Conservation (phyloP, 2,113 vertebrate genomes). For the Apaloderma vittatum region DNA sequence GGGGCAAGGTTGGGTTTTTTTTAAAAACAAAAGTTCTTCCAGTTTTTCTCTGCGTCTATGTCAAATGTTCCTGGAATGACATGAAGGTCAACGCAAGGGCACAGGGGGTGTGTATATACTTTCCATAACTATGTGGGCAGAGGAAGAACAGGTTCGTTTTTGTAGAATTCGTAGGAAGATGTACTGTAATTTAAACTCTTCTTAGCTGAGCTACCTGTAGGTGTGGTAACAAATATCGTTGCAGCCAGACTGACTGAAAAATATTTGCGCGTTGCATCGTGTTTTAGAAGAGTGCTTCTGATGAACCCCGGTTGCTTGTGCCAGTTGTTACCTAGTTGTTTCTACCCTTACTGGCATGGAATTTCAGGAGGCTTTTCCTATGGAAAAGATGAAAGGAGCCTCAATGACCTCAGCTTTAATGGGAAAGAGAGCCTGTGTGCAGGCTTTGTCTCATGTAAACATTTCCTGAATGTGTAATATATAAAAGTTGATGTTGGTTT, state of each 20-base stretch:
- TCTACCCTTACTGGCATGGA: background rate
- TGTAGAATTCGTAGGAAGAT: background rate
- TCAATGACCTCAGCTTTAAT: background rate
- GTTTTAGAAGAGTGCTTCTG: background rate
- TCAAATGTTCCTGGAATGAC: conserved; percentile 3
- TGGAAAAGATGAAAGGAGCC: background rate
- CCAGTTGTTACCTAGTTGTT: background rate
- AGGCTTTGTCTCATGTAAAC: background rate
- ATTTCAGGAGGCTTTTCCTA: background rate
- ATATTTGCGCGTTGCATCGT: background rate
- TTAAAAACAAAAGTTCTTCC: background rate
- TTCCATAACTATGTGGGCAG: background rate
- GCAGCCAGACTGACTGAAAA: background rate
- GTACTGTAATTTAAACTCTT: background rate
- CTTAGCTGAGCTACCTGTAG: background rate
- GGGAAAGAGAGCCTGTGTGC: background rate
- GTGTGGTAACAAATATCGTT: background rate
- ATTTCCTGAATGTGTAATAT: background rate
- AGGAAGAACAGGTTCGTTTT: background rate
- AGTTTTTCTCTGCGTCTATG: background rate
- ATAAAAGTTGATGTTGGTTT: background rate
- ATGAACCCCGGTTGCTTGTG: background rate
- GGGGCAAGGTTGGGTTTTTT: fast-evolving
- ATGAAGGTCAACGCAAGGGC: background rate
- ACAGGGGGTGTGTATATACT: background rate